These are phyloP conservation scores for Leptopilina myrica DNA, from an alignment of 2,888 invertebrate genomes.

Conservation along the genomic window DNA sequence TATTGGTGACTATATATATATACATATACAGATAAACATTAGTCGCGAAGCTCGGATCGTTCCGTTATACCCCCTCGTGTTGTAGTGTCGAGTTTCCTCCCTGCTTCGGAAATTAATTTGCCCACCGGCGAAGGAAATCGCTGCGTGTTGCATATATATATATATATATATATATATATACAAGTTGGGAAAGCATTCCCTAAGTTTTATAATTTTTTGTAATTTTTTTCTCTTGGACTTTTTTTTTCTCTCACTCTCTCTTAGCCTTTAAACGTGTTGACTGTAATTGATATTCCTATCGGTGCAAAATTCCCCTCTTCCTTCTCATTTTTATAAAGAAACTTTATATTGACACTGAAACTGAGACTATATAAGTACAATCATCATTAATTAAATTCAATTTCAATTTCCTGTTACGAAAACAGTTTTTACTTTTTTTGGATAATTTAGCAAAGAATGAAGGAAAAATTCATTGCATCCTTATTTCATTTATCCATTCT, in stretches of 20 bases:
- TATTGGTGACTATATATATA: conserved; percentile 42
- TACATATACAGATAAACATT: conserved; percentile 43
- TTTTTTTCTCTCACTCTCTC: conserved; percentile 45
- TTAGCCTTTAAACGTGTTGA: conserved; percentile 48
- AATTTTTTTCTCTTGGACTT: conserved; percentile 51
- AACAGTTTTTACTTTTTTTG: too few species aligned
- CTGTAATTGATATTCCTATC: conserved; percentile 63
- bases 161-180: conserved; percentile 49
- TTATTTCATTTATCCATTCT: too few species aligned
- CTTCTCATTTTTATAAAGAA: conserved; percentile 43
- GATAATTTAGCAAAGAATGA: too few species aligned
- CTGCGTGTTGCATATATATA: conserved; percentile 51
- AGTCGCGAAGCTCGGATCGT: conserved; percentile 47
- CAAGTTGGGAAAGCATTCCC: conserved; percentile 56
- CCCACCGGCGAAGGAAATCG: conserved; percentile 56
- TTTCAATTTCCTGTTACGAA: too few species aligned
- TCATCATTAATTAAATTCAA: not conserved
- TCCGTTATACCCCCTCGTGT: conserved; percentile 55
- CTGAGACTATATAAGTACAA: conserved; percentile 37
- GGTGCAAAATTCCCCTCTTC: conserved; percentile 53
- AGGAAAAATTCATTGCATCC: too few species aligned
- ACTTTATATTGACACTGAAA: conserved; percentile 65
- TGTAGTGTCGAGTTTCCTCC: conserved; percentile 60
- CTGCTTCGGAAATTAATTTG: conserved; percentile 60
- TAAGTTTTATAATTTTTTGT: conserved; percentile 45